Base-by-base conservation (phyloP, 2,113 vertebrate genomes). In the Bubo bubo region DNA sequence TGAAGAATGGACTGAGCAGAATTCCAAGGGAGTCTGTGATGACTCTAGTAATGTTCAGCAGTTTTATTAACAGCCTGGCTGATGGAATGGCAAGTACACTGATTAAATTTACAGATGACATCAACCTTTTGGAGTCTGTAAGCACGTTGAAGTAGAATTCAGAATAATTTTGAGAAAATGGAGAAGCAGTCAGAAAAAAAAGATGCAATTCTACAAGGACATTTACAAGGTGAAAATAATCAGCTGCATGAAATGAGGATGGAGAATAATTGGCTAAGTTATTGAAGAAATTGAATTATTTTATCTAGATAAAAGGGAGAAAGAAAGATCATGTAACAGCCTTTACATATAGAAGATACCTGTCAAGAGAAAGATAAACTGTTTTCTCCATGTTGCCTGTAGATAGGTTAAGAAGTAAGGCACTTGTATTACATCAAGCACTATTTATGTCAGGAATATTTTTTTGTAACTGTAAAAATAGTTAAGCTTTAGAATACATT, bases 21-120 rank as follows among this genome's bases (percentile, higher is more conserved):
- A 86, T 92, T 96, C 68, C 41, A 84, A 75, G 59, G 34, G 53
- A 94, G 32, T 8, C 28, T 86, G 27, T 83, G 79, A 91, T 66
- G 47, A n/a, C 45, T 80, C 35, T 68, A 80, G n/a, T 80, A 92
- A 86, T 32, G 21, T 83, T 94, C 59, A 88, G 41, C n/a, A 71
- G 32, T 73, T 80, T 90, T 94, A 83, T 91, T 90, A 95, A 80
- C 34, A 95, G 17, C 24, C 45, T 83, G 32, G 3, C 17, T 96
- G 79, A 93, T 68, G 37, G 41, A 86, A 92, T 49, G 43, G 67
- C 62, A 93, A 76, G 37, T 76, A 68, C 39, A 34, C 19, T 79
- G 79, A 86, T 93, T 86, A 92, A 86, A 93, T 90, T 86, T 92
- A 90, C 34, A 74, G 79, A 84, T 88, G 62, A 77, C 86, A 92